Percentiles rank a stretch among this genome's conserved stretches.
phyloP scores from a whole-genome alignment of 2,888 invertebrate genomes.

The Melieria crassipennis region DNA sequence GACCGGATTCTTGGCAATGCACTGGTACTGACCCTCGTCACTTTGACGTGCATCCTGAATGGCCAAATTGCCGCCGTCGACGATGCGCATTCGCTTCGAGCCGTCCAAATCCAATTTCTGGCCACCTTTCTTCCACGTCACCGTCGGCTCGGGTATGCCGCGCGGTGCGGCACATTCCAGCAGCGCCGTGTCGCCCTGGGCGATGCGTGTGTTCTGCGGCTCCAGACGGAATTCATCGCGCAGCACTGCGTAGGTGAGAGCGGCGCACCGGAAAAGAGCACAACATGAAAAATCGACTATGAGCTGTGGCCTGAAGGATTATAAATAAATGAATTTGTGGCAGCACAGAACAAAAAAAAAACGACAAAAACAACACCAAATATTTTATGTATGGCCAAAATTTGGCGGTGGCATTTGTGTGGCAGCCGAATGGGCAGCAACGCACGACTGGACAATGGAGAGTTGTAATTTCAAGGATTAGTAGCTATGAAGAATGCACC shows the following conservation, averaged over 20 bases:
- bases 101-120: conserved; percentile 77
- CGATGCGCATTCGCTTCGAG: conserved; percentile 76
- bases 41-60: conserved; percentile 81
- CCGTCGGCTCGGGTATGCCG: conserved; percentile 88
- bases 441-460: no score
- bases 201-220: conserved; percentile 83
- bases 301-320: background rate
- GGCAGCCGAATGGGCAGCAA: no score
- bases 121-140: conserved; percentile 89
- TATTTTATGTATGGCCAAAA: no score
- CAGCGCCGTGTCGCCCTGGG: conserved; percentile 84
- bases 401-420: no score
- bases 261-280: conserved; percentile 17
- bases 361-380: no score
- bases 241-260: conserved; percentile 71
- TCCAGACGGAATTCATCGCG: conserved; percentile 89
- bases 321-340: conserved; percentile 18
- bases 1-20: conserved; percentile 83
- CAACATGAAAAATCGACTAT: conserved; percentile 3
- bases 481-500: no score
- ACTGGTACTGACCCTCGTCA: conserved; percentile 85
- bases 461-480: no score
- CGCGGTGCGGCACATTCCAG: conserved; percentile 89
- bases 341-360: no score
- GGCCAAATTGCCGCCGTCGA: conserved; percentile 82